Percentiles rank a stretch among this genome's conserved stretches.
Evolutionary conservation across 2,113 vertebrate species (phyloP).

Genomic region (Clarias batrachus): DNA sequence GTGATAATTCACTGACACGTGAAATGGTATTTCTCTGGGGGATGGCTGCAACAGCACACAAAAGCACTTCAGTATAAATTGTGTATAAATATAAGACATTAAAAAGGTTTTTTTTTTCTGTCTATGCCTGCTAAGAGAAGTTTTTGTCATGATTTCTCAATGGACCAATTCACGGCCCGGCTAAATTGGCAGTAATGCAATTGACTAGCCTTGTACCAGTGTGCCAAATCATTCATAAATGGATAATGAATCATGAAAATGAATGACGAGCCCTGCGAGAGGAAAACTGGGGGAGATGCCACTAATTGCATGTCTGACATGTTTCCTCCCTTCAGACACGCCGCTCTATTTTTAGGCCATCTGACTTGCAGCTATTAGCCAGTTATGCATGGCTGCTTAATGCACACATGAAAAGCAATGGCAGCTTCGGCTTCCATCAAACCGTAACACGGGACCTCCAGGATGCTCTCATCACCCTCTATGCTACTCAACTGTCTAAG

Average conservation of each 20-base stretch:
- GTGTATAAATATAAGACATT: neutral
- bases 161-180: conserved; percentile 42
- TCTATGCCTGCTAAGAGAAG: conserved; percentile 21
- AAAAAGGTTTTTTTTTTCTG: neutral
- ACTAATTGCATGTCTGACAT: conserved; percentile 38
- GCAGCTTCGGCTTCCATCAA: neutral
- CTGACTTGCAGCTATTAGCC: conserved; percentile 33
- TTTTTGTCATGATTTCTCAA: conserved; percentile 52
- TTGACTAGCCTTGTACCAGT: conserved; percentile 39
- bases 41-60: conserved; percentile 2
- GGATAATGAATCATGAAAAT: conserved; percentile 53
- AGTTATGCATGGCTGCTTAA: conserved; percentile 21
- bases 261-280: conserved; percentile 37
- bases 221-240: conserved; percentile 52
- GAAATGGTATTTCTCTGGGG: conserved; percentile 18
- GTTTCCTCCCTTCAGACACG: neutral
- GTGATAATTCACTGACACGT: conserved; percentile 40
- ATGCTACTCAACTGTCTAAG: neutral
- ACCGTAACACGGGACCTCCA: neutral
- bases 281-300: conserved; percentile 9
- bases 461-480: neutral
- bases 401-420: conserved; percentile 15
- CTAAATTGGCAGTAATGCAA: conserved; percentile 49
- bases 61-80: neutral
- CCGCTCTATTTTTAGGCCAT: conserved; percentile 19